Base-by-base conservation (phyloP, 92 coral and sea anemone genomes). In the Virgularia gustaviana region DNA sequence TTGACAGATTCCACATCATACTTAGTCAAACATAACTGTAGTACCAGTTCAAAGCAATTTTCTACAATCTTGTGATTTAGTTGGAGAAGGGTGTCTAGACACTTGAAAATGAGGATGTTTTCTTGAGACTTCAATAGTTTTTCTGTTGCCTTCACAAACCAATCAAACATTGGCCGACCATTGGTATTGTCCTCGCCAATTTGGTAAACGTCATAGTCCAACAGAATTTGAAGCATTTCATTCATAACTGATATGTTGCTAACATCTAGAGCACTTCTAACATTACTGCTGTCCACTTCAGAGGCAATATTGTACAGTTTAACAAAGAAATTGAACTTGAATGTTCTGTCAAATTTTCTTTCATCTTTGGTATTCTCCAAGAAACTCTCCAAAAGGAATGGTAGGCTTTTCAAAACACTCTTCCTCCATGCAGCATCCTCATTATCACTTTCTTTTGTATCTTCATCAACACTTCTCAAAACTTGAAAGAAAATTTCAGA, bases 41-140 rank as follows among this genome's bases (percentile, higher is more conserved):
- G 22, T 30, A 68, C 55, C 33, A 11, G 5, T 16, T 68, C 75
- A 43, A 68, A 45, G 4, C 29, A 68, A 15, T 49, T 20, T 20
- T 68, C 75, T 8, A 68, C 23, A n/a, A 68, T 68, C 36, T 68
- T 68, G 36, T 68, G 75, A 49, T 68, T 68, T 12, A 68, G 75
- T 34, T 68, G 47, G 16, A 68, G 47, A 32, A 68, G 53, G n/a
- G 54, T 68, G 24, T 49, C 31, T 20, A 68, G 61, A 19, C 75
- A 25, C 16, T 68, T 30, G 33, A 31, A 35, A 8, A 10, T 15
- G 19, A 9, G 35, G 28, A 41, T 49, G 27, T 43, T 27, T 0
- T 22, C 32, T n/a, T 10, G 57, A 12, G 61, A 35, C 53, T 44
- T 44, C 60, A 68, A 9, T 9, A 15, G 59, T 47, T n/a, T 20